Base-by-base conservation (phyloP, 92 coral and sea anemone genomes). In the Epizoanthus fatuus region DNA sequence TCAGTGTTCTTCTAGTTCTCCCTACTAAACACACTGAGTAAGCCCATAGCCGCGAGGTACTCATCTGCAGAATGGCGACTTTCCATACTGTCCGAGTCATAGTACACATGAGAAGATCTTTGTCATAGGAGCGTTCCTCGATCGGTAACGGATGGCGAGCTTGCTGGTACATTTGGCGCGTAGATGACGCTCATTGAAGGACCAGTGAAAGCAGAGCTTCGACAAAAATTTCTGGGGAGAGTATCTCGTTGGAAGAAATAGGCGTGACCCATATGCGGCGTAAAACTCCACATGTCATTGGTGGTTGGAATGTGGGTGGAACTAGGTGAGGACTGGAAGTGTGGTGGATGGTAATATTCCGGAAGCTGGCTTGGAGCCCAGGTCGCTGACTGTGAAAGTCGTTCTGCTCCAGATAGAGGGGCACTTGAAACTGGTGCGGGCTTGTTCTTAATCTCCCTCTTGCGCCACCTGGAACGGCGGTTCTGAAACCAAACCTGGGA, bases 51-150 rank as follows among this genome's bases (percentile, higher is more conserved):
- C 3, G 96, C 93, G 13, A 76, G 65, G 19, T 90, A 93, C 57
- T 90, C 96, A 37, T 90, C 96, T 7, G 59, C 52, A 45, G 87
- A 82, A 51, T 84, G 89, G 14, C 81, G 81, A 13, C 75, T 58
- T 76, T 32, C 81, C 17, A 37, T 63, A 14, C 82, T 77, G 89
- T 70, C 25, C 25, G 25, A 22, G 25, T 22, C 25, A 22, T 22
- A 22, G 25, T 22, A 22, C 25, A 22, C 25, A 22, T n/a, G n/a
- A n/a, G n/a, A n/a, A n/a, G n/a, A n/a, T n/a, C n/a, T n/a, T n/a
- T n/a, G 25, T 22, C 25, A 22, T 22, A 22, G 25, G 25, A 22
- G 25, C 25, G 25, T 22, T 22, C 25, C 25, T 22, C 25, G 25
- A 22, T 22, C 70, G 20, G 49, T 63, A 10, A 75, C 47, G 14